phyloP scores from a whole-genome alignment of 2,888 invertebrate genomes.

The Phaedon cochleariae region DNA sequence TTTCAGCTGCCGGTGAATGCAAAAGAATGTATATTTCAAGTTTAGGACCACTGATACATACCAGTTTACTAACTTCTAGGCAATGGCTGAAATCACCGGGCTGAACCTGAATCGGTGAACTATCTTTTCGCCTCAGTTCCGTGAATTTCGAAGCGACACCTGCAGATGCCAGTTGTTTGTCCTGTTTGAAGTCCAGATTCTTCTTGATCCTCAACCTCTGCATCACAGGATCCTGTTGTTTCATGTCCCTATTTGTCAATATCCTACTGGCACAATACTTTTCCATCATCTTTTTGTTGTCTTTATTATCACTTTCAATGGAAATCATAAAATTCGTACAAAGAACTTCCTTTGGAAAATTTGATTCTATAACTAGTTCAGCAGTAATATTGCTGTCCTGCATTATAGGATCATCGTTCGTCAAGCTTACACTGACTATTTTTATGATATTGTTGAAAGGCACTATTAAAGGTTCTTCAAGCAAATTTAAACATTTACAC shows the following conservation, averaged over 20 bases:
- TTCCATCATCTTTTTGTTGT: slow-evolving; percentile 47
- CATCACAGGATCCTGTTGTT: slow-evolving; percentile 68
- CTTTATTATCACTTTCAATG: slow-evolving; percentile 53
- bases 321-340: slow-evolving; percentile 73
- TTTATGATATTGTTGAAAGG: slow-evolving; percentile 58
- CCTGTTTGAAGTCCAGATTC: slow-evolving; percentile 82
- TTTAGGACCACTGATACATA: slow-evolving; percentile 38
- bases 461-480: slow-evolving; percentile 57
- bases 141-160: slow-evolving; percentile 75
- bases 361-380: slow-evolving; percentile 67
- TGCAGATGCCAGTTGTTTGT: slow-evolving; percentile 79
- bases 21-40: not conserved
- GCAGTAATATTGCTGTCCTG: slow-evolving; percentile 67
- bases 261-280: slow-evolving; percentile 62
- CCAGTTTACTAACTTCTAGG: slow-evolving; percentile 53
- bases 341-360: slow-evolving; percentile 72
- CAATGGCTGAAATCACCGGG: slow-evolving; percentile 53
- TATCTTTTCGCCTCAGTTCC: slow-evolving; percentile 73
- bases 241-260: slow-evolving; percentile 67
- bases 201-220: slow-evolving; percentile 72
- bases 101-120: slow-evolving; percentile 54
- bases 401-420: slow-evolving; percentile 61
- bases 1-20: not conserved
- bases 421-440: slow-evolving; percentile 52
- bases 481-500: slow-evolving; percentile 65